Percentiles rank a stretch among this genome's conserved stretches.
These are phyloP conservation scores for Lucilia cuprina DNA, from an alignment of 1,140 invertebrate species.

Conservation along the genomic window DNA sequence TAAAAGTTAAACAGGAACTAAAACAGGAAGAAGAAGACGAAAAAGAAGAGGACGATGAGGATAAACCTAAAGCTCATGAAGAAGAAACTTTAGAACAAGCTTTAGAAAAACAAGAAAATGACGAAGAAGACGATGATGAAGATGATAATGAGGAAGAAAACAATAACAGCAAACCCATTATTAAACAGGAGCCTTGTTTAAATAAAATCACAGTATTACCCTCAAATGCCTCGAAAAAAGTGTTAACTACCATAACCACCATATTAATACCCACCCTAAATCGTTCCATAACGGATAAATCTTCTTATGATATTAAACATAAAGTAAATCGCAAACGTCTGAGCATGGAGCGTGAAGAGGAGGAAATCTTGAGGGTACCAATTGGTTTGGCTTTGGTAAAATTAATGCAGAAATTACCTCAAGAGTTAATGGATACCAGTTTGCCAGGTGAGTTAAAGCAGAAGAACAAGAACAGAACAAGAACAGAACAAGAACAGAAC, in stretches of 20 bases:
- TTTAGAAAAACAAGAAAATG: constrained; percentile 11
- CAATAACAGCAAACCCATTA: constrained; percentile 20
- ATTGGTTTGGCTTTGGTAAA: constrained; percentile 93
- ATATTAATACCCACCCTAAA: constrained; percentile 66
- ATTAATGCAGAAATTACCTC: constrained; percentile 86
- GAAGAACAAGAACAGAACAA: neutral
- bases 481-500: too few relatives aligned
- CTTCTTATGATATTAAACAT: constrained; percentile 78
- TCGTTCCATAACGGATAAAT: constrained; percentile 74
- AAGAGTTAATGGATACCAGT: constrained; percentile 75
- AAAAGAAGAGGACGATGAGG: constrained; percentile 51
- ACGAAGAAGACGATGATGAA: constrained; percentile 43
- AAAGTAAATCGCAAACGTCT: constrained; percentile 78
- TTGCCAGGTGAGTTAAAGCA: constrained; percentile 69
- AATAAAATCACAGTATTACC: constrained; percentile 67
- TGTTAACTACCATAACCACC: constrained; percentile 72
- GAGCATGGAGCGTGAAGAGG: constrained; percentile 76
- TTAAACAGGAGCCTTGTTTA: constrained; percentile 40
- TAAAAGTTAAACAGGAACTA: constrained; percentile 45
- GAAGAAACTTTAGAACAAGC: constrained; percentile 45
- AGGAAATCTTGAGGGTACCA: constrained; percentile 89
- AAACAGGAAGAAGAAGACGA: constrained; percentile 44
- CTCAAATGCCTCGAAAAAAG: constrained; percentile 74
- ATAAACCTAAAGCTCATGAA: constrained; percentile 44
- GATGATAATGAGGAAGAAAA: constrained; percentile 51